Conservation (phyloP, 2,113 vertebrate species). For the Muntiacus muntjak region DNA sequence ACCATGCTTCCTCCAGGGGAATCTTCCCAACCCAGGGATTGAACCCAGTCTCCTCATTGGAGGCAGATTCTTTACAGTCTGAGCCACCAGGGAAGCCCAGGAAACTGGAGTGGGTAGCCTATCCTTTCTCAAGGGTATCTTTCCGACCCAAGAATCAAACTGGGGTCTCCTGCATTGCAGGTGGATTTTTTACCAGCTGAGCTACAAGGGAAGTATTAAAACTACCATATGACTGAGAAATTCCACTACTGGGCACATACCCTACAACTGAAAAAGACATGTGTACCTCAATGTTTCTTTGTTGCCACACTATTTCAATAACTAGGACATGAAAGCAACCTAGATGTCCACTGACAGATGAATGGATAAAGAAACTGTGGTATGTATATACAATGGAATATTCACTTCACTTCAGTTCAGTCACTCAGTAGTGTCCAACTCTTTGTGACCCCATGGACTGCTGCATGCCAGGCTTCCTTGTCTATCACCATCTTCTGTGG, state of each 20-base stretch:
- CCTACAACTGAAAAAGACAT: background rate
- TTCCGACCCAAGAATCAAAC: accelerated
- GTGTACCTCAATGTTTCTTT: background rate
- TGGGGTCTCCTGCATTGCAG: background rate
- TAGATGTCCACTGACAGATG: background rate
- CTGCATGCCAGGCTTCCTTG: background rate
- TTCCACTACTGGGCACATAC: background rate
- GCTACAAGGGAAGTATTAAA: background rate
- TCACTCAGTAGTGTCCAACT: background rate
- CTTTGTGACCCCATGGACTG: background rate
- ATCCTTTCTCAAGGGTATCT: background rate
- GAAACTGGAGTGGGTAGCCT: background rate
- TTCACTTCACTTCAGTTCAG: background rate
- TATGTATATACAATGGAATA: background rate
- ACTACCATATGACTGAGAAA: background rate
- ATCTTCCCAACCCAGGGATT: background rate
- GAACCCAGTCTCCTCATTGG: background rate
- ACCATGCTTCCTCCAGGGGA: background rate
- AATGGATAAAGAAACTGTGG: background rate
- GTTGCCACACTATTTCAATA: background rate
- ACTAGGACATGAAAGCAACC: background rate
- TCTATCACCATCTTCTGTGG: background rate
- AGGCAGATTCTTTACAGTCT: background rate
- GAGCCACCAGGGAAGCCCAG: background rate
- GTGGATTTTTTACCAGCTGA: background rate